Evolutionary conservation across 1,140 invertebrate species (phyloP), one percentile per base, ranked within the genome.

Genomic region (Neodiprion virginianus): DNA sequence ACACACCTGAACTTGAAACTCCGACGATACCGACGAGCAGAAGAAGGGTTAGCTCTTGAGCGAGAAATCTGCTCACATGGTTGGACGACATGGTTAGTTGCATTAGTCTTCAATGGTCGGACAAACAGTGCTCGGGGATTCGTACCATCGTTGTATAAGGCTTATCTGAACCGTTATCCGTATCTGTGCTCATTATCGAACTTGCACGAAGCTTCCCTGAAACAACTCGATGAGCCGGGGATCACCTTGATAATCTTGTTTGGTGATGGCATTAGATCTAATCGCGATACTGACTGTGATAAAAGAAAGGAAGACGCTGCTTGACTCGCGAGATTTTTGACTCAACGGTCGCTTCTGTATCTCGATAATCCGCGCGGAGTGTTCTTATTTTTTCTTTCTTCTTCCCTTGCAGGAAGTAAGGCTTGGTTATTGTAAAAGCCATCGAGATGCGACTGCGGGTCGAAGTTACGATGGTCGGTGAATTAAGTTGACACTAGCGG

Each of bases 401-500:
- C 28, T 40, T 40, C 28, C 28, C 5, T 40, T 40, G 1, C 61
- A 21, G 17, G 17, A 14, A 65, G 61, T 14, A 65, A 1, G 12
- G 17, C 61, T 14, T 14, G 61, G 61, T 3, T 3, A 65, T 14
- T 65, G 1, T 1, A 14, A 65, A 21, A 14, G 61, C 12, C 12
- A 14, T 4, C 61, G 12, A 21, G 61, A 65, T 4, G 17, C 1
- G 12, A 14, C 21, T 12, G 40, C 23, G 17, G 11, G 67, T 7
- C 11, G 12, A 69, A 21, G 11, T 17, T 69, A 69, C 21, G 40
- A 69, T 47, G 67, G 17, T 23, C 67, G 11, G 67, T 69, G 67
- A 69, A 69, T 69, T 69, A 69, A 69, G 67, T 69, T 69, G 67
- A 69, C 67, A 69, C 67, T 21, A 69, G 67, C 17, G 67, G 67